Evolutionary conservation across 2,888 invertebrate species (phyloP).

Genomic region (Lymantria monacha): DNA sequence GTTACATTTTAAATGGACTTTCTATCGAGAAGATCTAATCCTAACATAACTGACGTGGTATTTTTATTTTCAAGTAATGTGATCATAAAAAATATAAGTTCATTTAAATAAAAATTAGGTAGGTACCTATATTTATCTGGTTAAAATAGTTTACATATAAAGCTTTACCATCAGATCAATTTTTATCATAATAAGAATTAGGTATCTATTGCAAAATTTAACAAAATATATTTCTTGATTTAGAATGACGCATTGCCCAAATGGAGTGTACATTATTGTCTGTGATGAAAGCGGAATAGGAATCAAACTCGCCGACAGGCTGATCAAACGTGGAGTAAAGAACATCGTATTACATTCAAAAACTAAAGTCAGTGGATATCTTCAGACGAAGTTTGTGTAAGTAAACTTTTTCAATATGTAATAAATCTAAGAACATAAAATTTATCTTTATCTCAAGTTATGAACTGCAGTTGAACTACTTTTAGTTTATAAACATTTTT

Average conservation of each 20-base stretch:
- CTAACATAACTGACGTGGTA: too few species aligned
- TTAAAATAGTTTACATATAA: too few species aligned
- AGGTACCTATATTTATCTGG: too few species aligned
- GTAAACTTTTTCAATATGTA: slow-evolving; percentile 17
- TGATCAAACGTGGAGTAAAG: slow-evolving; percentile 45
- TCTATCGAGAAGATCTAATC: too few species aligned
- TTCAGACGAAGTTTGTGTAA: slow-evolving; percentile 44
- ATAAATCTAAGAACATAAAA: background rate
- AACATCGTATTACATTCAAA: slow-evolving; percentile 42
- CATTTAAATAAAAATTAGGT: too few species aligned
- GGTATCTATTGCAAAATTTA: too few species aligned
- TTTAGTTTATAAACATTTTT: background rate
- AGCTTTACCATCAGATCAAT: too few species aligned
- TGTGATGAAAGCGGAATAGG: slow-evolving; percentile 43
- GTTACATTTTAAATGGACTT: too few species aligned
- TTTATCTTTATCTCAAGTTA: background rate
- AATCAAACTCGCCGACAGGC: slow-evolving; percentile 44
- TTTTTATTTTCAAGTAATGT: too few species aligned
- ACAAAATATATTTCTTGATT: slow-evolving; percentile 6
- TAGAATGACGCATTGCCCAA: slow-evolving; percentile 43
- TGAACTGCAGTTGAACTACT: background rate
- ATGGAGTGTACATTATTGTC: slow-evolving; percentile 41
- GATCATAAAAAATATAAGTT: too few species aligned
- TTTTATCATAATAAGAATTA: too few species aligned
- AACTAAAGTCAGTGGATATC: slow-evolving; percentile 44